These are phyloP conservation scores for Cryptomyrus ogoouensis DNA, from an alignment of 2,113 vertebrate species.

Conservation along the genomic window DNA sequence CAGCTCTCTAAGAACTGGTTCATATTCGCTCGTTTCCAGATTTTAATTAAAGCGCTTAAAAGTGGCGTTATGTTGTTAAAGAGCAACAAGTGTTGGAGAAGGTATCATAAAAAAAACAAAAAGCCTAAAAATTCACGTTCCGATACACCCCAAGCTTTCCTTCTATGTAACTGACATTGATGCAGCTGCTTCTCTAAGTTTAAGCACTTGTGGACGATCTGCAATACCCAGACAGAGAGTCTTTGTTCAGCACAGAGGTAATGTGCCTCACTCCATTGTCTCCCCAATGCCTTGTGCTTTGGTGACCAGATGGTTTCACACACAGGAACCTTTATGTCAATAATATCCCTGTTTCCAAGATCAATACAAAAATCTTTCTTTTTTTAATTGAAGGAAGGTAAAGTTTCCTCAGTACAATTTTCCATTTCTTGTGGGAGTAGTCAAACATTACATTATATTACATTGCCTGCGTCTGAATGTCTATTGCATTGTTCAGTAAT, in stretches of 20 bases:
- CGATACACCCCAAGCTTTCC: not conserved
- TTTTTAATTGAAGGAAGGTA: not conserved
- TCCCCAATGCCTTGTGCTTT: not conserved
- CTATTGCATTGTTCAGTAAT: not conserved
- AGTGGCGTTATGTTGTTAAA: not conserved
- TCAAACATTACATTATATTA: not conserved
- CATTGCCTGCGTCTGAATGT: not conserved
- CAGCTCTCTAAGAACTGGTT: not conserved
- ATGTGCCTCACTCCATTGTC: not conserved
- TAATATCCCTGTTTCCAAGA: not conserved
- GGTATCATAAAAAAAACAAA: not conserved
- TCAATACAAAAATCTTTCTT: not conserved
- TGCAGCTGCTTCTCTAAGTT: not conserved
- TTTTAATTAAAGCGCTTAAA: not conserved
- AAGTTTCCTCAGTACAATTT: not conserved
- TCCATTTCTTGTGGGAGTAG: not conserved
- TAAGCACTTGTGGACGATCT: not conserved
- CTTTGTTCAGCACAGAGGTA: constrained; percentile 3
- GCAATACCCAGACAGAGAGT: not conserved
- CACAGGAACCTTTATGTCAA: not conserved
- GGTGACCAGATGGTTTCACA: not conserved
- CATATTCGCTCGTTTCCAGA: not conserved
- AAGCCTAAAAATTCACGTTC: not conserved
- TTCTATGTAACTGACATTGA: not conserved
- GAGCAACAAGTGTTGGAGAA: not conserved